Conservation (phyloP, 2,888 invertebrate genomes). For the Nymphalis urticae region DNA sequence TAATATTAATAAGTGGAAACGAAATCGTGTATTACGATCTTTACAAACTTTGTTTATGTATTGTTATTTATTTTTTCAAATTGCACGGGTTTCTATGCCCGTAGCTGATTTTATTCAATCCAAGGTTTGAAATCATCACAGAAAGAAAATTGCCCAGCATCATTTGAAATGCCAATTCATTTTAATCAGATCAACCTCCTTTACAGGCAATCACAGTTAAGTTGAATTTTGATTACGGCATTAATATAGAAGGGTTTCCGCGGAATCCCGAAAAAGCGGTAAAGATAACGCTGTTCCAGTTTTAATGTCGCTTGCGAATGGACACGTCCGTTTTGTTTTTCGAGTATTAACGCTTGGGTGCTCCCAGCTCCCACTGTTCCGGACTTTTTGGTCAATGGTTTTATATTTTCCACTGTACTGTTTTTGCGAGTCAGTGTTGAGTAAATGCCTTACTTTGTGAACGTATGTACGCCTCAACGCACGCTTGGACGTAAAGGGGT, state of each 20-base stretch:
- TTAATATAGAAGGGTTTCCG: constrained; percentile 42
- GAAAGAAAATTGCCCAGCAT: background rate
- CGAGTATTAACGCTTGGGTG: constrained; percentile 43
- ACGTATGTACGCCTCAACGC: constrained; percentile 32
- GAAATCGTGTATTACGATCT: too few relatives aligned
- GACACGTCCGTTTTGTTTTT: constrained; percentile 48
- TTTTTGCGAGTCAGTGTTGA: constrained; percentile 38
- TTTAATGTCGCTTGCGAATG: constrained; percentile 49
- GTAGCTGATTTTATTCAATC: background rate
- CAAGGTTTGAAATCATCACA: background rate
- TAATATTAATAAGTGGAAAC: too few relatives aligned
- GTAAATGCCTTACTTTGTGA: constrained; percentile 40
- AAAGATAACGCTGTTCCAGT: constrained; percentile 48
- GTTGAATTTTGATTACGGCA: constrained; percentile 41
- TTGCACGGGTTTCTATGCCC: background rate
- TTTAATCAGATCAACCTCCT: constrained; percentile 25
- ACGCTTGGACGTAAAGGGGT: constrained; percentile 18
- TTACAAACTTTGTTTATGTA: too few relatives aligned
- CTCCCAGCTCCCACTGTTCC: constrained; percentile 43
- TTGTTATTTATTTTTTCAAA: background rate
- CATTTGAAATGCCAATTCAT: background rate
- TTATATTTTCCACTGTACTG: constrained; percentile 42
- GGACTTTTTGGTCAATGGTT: constrained; percentile 45
- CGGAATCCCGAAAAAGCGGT: constrained; percentile 38
- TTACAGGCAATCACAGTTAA: constrained; percentile 33